Evolutionary conservation across 1,140 invertebrate species (phyloP).

Genomic region (Platorchestia sp.): DNA sequence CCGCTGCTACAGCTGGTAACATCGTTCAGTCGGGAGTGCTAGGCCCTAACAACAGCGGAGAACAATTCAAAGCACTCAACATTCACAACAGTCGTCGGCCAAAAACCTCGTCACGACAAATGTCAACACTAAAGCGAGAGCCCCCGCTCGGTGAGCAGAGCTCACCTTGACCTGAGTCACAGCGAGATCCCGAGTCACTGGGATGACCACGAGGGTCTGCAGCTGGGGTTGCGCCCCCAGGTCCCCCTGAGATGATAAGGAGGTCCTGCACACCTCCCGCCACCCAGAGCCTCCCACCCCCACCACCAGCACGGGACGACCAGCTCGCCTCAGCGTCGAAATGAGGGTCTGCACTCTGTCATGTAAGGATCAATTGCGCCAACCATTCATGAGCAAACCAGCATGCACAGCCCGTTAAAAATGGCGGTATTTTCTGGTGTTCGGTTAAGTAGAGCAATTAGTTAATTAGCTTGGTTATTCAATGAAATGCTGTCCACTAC

Average conservation of each 20-base stretch:
- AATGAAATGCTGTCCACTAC: too few relatives aligned
- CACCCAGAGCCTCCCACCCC: constrained; percentile 95
- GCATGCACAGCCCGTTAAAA: not conserved
- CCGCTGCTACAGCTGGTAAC: too few relatives aligned
- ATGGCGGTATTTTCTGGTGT: not conserved
- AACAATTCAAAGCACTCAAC: not conserved
- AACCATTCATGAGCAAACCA: not conserved
- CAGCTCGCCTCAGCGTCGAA: constrained; percentile 78
- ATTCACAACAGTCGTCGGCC: not conserved
- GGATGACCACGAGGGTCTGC: constrained; percentile 91
- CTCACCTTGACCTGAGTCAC: constrained; percentile 72
- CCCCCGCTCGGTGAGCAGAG: not conserved
- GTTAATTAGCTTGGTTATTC: too few relatives aligned
- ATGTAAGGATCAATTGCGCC: not conserved
- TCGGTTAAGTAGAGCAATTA: not conserved
- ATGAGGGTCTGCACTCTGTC: constrained; percentile 75
- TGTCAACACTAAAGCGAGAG: not conserved
- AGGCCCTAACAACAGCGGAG: too few relatives aligned
- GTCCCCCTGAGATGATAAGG: constrained; percentile 80
- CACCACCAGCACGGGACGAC: constrained; percentile 82
- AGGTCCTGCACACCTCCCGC: constrained; percentile 88
- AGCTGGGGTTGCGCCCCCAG: constrained; percentile 81
- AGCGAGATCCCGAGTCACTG: constrained; percentile 86
- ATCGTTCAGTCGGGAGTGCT: too few relatives aligned
- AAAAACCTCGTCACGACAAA: not conserved